phyloP scores from a whole-genome alignment of 2,888 invertebrate genomes.

The Sabellastarte sp. region DNA sequence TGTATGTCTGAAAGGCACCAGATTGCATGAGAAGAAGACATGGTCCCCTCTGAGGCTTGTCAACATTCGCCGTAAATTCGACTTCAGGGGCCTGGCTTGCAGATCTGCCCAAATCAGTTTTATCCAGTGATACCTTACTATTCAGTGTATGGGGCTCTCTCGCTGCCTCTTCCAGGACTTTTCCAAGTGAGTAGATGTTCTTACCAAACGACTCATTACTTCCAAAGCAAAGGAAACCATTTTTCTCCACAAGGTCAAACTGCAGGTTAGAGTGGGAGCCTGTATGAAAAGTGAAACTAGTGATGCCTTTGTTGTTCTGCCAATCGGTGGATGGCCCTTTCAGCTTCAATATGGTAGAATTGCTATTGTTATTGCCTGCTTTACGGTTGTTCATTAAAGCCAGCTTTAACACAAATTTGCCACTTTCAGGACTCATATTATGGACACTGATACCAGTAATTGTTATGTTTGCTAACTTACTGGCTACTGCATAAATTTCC shows the following conservation, averaged over 20 bases:
- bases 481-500: constrained; percentile 44
- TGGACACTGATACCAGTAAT: constrained; percentile 25
- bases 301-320: constrained; percentile 54
- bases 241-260: constrained; percentile 43
- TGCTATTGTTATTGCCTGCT: constrained; percentile 9
- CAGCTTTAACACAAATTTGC: constrained; percentile 39
- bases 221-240: constrained; percentile 54
- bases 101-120: constrained; percentile 34
- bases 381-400: constrained; percentile 6
- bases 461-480: constrained; percentile 46
- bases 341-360: constrained; percentile 28
- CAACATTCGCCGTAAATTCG: constrained; percentile 36
- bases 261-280: constrained; percentile 50
- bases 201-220: constrained; percentile 38
- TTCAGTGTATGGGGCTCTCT: constrained; percentile 46
- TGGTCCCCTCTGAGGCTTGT: constrained; percentile 36
- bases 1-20: constrained; percentile 54
- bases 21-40: constrained; percentile 47
- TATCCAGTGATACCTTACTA: constrained; percentile 26
- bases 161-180: constrained; percentile 43
- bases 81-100: constrained; percentile 16
- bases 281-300: constrained; percentile 53
- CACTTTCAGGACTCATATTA: constrained; percentile 21
- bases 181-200: constrained; percentile 41
- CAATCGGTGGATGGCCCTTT: constrained; percentile 35